These are phyloP conservation scores for Ascaphus truei DNA, from an alignment of 2,113 vertebrate species.

Conservation along the genomic window DNA sequence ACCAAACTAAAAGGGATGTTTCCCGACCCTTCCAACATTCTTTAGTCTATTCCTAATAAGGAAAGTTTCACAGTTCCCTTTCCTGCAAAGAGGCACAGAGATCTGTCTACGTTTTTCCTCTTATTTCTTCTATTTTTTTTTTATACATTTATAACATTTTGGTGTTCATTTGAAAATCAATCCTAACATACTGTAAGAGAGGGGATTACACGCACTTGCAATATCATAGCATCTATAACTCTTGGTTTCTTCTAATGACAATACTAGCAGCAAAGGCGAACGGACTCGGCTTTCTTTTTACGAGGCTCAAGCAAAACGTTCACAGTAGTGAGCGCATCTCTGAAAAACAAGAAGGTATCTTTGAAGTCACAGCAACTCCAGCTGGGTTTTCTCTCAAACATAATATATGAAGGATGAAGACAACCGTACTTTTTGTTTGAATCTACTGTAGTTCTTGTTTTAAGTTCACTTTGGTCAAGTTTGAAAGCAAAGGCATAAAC, in stretches of 20 bases:
- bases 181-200: slow-evolving; percentile 20
- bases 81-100: slow-evolving; percentile 45
- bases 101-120: slow-evolving; percentile 29
- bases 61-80: slow-evolving; percentile 45
- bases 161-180: background rate
- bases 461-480: slow-evolving; percentile 30
- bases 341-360: slow-evolving; percentile 46
- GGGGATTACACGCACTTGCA: slow-evolving; percentile 28
- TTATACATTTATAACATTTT: background rate
- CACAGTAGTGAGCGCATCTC: slow-evolving; percentile 23
- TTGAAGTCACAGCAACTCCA: slow-evolving; percentile 42
- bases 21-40: slow-evolving; percentile 44
- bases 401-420: slow-evolving; percentile 31
- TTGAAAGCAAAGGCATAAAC: slow-evolving; percentile 22
- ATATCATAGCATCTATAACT: slow-evolving; percentile 30
- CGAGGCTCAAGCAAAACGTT: background rate
- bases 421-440: background rate
- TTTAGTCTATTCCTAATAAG: slow-evolving; percentile 50
- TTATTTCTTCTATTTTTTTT: slow-evolving; percentile 28
- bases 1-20: slow-evolving; percentile 33
- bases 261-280: background rate
- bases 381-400: slow-evolving; percentile 41
- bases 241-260: background rate
- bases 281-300: background rate
- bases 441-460: slow-evolving; percentile 36